Evolutionary conservation across 2,888 invertebrate genomes (phyloP), one percentile per base, ranked within the genome.

Genomic region (Portevinia maculata): DNA sequence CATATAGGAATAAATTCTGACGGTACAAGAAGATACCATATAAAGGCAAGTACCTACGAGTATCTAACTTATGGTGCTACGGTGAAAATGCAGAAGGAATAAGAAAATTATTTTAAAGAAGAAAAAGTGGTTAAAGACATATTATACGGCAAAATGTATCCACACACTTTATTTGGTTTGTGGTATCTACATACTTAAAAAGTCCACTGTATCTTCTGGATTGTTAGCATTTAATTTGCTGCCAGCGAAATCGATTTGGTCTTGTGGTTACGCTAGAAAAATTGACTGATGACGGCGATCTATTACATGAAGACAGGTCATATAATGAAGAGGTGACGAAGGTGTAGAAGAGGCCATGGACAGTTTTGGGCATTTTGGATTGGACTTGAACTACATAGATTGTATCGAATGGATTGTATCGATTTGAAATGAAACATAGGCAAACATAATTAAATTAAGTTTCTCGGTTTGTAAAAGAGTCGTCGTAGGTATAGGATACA

Each of bases 1-100:
- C 41, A 44, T 71, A 32, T 15, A 24, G 15, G 30, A 4, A 44
- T 44, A 65, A 28, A 53, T 52, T 34, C 52, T 28, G 21, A 30
- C 24, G 41, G 28, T 8, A 7, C 17, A 15, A 62, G 55, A 74
- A 57, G 74, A 74, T 74, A 74, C 74, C 74, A 65, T 64, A 74
- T 64, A 74, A 64, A 64, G 62, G 62, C 62, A 60, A 5, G 52
- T 6, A 48, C 7, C 17, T 8, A 17, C 2, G 19, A 30, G 17
- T 5, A 15, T 21, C 11, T 11, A 15, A 9, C 7, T n/a, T 1
- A 39, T 1, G 4, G 17, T 32, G 28, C 24, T 24, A 24, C 24
- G 24, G 24, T 24, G 24, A 48, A 46, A 57, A 37, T 34, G 17
- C 32, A 28, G 17, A 60, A 32, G 19, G 19, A 39, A 30, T 11